A percentile compares a stretch with the other conserved stretches of the same genome.
Conservation (phyloP, 2,888 invertebrate species). For the Chalcis sispes region DNA sequence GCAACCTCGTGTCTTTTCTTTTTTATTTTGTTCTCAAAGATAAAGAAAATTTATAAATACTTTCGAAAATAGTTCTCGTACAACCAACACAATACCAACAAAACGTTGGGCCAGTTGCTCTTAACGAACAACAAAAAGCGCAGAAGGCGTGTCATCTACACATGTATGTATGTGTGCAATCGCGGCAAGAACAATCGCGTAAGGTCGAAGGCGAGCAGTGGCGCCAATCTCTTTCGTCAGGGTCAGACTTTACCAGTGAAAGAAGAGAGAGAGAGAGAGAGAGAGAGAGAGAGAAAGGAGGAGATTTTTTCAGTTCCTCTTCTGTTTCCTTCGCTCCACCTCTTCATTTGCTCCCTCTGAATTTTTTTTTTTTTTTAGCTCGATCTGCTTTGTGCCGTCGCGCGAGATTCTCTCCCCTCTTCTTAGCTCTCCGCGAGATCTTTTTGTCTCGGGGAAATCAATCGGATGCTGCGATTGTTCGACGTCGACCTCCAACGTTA, state of each 20-base stretch:
- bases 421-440: too few species aligned
- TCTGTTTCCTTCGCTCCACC: too few species aligned
- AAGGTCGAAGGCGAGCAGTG: constrained; percentile 45
- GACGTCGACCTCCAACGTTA: constrained; percentile 51
- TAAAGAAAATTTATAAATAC: too few species aligned
- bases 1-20: too few species aligned
- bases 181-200: constrained; percentile 35
- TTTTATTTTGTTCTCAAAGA: too few species aligned
- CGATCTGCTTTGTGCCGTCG: constrained; percentile 56
- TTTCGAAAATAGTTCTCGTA: too few species aligned
- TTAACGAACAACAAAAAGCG: constrained; percentile 33
- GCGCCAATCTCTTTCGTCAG: constrained; percentile 50
- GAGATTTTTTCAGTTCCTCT: constrained; percentile 58
- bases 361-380: constrained; percentile 12
- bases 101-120: neutral
- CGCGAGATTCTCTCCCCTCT: constrained; percentile 52
- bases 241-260: constrained; percentile 60
- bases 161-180: neutral
- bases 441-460: constrained; percentile 61
- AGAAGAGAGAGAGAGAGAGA: too few species aligned
- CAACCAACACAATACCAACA: too few species aligned
- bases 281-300: too few species aligned
- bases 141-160: too few species aligned
- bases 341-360: neutral
- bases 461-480: constrained; percentile 62